Evolutionary conservation across 2,797 vertebrate genomes (phyloP).

Genomic region (Coilia nasus): DNA sequence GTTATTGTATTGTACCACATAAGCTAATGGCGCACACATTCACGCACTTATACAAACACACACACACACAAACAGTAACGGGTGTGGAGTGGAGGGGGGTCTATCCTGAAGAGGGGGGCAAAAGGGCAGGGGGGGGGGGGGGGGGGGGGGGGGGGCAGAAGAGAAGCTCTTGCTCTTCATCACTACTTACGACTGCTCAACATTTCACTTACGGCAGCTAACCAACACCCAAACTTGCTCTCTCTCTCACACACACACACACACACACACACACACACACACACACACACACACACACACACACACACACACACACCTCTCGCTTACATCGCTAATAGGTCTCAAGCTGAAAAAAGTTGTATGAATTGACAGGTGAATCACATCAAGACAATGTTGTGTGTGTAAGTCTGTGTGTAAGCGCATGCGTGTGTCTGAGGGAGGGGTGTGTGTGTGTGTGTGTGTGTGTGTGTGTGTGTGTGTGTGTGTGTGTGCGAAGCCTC

Average conservation of each 20-base stretch:
- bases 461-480: too few relatives aligned
- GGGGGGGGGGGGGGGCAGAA: too few relatives aligned
- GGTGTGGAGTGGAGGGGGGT: background rate
- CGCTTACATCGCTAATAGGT: background rate
- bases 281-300: background rate
- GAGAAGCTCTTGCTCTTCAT: background rate
- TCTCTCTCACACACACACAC: background rate
- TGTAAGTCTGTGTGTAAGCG: constrained; percentile 33
- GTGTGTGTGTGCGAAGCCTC: too few relatives aligned
- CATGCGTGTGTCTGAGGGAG: constrained; percentile 16
- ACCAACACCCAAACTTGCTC: background rate
- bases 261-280: background rate
- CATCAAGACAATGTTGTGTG: constrained; percentile 28
- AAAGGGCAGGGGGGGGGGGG: too few relatives aligned
- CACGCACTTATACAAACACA: constrained; percentile 35
- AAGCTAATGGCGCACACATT: background rate
- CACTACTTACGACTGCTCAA: background rate
- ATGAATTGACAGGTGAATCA: constrained; percentile 51
- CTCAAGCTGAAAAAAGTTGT: background rate
- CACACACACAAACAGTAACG: constrained; percentile 51
- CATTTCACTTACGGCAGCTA: background rate
- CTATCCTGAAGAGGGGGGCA: background rate
- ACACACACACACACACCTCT: background rate
- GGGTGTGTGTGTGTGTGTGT: background rate
- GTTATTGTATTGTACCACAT: constrained; percentile 38